These are phyloP conservation scores for Leptinotarsa tumamoca DNA, from an alignment of 2,888 invertebrate species.

Conservation along the genomic window DNA sequence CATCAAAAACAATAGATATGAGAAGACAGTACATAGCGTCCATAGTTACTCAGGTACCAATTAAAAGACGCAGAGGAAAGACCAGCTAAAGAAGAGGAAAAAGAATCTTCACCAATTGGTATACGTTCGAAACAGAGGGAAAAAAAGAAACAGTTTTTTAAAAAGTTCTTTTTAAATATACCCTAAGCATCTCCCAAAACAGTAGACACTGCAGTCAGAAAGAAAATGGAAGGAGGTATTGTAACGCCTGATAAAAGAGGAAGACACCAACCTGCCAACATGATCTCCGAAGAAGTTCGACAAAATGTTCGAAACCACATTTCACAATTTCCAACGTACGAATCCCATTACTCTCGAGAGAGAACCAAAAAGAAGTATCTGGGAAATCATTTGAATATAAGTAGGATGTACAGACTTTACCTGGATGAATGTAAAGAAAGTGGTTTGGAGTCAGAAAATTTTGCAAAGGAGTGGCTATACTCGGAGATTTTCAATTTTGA, in stretches of 20 bases:
- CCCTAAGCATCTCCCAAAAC: slow-evolving; percentile 35
- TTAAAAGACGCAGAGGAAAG: slow-evolving; percentile 27
- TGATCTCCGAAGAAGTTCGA: slow-evolving; percentile 33
- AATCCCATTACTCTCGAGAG: slow-evolving; percentile 37
- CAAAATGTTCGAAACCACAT: slow-evolving; percentile 38
- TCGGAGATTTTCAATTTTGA: slow-evolving; percentile 37
- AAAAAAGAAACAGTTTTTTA: slow-evolving; percentile 31
- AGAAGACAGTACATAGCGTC: slow-evolving; percentile 33
- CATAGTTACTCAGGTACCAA: slow-evolving; percentile 21
- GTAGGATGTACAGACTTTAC: slow-evolving; percentile 34
- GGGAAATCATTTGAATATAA: slow-evolving; percentile 35
- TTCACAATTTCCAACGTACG: slow-evolving; percentile 33
- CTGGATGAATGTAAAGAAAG: slow-evolving; percentile 31
- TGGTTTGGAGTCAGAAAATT: slow-evolving; percentile 23
- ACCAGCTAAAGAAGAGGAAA: slow-evolving; percentile 20
- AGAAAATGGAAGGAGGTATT: slow-evolving; percentile 37
- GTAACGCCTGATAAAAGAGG: slow-evolving; percentile 40
- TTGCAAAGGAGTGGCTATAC: slow-evolving; percentile 40
- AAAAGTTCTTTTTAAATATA: slow-evolving; percentile 34
- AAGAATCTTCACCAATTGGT: slow-evolving; percentile 30
- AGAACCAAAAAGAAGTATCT: slow-evolving; percentile 30
- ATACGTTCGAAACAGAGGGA: slow-evolving; percentile 31
- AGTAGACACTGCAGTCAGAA: slow-evolving; percentile 33
- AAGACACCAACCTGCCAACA: slow-evolving; percentile 35
- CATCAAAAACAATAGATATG: slow-evolving; percentile 12